Percentiles rank a stretch among this genome's conserved stretches.
phyloP scores from a whole-genome alignment of 2,888 invertebrate species.

The Archips crataeganus region DNA sequence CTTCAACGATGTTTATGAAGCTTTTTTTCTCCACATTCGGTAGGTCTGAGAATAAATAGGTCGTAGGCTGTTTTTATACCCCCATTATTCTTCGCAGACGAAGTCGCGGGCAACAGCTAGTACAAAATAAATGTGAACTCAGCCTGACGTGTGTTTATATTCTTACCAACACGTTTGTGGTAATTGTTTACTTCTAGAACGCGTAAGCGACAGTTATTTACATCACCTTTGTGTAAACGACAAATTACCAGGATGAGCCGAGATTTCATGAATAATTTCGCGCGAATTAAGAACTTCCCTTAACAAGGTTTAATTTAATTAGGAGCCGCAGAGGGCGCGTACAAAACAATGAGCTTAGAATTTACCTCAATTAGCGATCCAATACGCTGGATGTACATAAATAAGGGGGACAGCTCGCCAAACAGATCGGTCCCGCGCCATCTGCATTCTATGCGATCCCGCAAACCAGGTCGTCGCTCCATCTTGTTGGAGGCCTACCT shows the following conservation, averaged over 20 bases:
- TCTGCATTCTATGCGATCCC: too few relatives aligned
- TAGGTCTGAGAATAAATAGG: too few relatives aligned
- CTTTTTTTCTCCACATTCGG: too few relatives aligned
- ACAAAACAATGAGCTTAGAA: neutral
- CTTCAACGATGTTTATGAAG: too few relatives aligned
- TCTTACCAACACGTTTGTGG: neutral
- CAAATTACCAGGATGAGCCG: constrained; percentile 7
- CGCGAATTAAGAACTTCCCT: constrained; percentile 4
- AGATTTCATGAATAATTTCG: constrained; percentile 11
- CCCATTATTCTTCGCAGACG: too few relatives aligned
- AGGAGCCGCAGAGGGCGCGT: neutral
- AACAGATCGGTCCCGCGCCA: too few relatives aligned
- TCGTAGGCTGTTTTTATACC: too few relatives aligned
- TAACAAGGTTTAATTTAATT: constrained; percentile 26
- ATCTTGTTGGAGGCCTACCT: too few relatives aligned
- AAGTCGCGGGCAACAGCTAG: too few relatives aligned
- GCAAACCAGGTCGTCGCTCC: too few relatives aligned
- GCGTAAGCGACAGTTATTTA: neutral
- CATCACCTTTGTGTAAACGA: neutral
- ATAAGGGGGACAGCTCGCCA: neutral
- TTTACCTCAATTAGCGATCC: neutral
- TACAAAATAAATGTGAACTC: too few relatives aligned
- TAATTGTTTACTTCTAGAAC: neutral
- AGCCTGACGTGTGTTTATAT: too few relatives aligned
- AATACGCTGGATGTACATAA: neutral